phyloP scores from a whole-genome alignment of 2,113 vertebrate genomes.

The Cottus gobio region DNA sequence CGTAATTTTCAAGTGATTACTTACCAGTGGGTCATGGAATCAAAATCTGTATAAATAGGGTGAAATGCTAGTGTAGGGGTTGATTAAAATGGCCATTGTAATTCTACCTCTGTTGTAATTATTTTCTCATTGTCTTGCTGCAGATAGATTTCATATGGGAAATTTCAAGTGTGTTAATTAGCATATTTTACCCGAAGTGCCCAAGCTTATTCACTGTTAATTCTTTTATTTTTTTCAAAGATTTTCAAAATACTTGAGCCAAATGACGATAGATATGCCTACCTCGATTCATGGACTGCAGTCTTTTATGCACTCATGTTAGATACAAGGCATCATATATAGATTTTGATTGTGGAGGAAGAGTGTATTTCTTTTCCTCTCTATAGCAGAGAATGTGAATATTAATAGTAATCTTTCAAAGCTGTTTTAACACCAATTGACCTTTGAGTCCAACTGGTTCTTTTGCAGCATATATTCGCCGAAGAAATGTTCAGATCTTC shows the following conservation, averaged over 20 bases:
- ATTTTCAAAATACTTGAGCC: constrained; percentile 77
- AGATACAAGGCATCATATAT: constrained; percentile 48
- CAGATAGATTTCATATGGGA: constrained; percentile 86
- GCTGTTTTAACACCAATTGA: constrained; percentile 42
- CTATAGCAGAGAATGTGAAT: constrained; percentile 8
- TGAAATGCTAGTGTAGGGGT: constrained; percentile 86
- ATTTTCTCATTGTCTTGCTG: constrained; percentile 87
- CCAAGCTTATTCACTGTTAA: constrained; percentile 67
- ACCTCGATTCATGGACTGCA: constrained; percentile 46
- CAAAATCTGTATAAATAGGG: constrained; percentile 87
- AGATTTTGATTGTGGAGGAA: constrained; percentile 40
- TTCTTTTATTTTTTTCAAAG: constrained; percentile 61
- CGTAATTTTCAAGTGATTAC: constrained; percentile 90
- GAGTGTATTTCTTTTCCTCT: not conserved
- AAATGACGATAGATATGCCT: constrained; percentile 75
- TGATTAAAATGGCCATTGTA: constrained; percentile 88
- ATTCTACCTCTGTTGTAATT: constrained; percentile 87
- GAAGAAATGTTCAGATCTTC: not conserved
- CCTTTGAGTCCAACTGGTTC: constrained; percentile 20
- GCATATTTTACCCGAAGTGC: constrained; percentile 81
- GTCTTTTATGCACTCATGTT: constrained; percentile 56
- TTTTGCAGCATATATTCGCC: constrained; percentile 5
- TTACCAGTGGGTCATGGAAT: constrained; percentile 86
- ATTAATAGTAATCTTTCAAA: constrained; percentile 5
- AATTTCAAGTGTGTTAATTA: constrained; percentile 84